Evolutionary conservation across 2,113 vertebrate species (phyloP).

Genomic region (Dicerorhinus sumatrensis): DNA sequence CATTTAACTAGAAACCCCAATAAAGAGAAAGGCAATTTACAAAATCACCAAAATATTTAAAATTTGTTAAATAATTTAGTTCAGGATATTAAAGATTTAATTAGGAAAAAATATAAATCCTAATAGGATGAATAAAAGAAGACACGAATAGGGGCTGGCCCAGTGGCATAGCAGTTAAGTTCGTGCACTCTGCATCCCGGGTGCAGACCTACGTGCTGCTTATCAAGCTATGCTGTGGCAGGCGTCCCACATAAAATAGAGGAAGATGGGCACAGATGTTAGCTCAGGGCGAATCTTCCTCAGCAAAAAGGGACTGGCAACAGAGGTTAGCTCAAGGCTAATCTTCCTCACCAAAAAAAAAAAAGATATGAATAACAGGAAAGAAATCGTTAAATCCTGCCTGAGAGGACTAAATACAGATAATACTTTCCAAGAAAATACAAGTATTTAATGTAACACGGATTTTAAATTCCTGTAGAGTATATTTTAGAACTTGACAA

Average conservation of each 20-base stretch:
- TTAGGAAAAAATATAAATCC: neutral
- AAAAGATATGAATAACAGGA: neutral
- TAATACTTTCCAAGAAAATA: constrained; percentile 7
- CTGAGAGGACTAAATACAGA: neutral
- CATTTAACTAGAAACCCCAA: neutral
- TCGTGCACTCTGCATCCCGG: no score
- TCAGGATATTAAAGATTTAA: constrained; percentile 34
- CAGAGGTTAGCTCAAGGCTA: no score
- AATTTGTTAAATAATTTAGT: neutral
- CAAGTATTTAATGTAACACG: neutral
- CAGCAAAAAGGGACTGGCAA: no score
- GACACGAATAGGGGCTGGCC: neutral
- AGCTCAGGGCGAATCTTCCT: no score
- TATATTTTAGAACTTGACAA: constrained; percentile 14
- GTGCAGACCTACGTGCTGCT: no score
- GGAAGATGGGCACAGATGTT: no score
- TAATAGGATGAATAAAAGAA: constrained; percentile 13
- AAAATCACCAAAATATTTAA: constrained; percentile 10
- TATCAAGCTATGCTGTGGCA: no score
- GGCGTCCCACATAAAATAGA: no score
- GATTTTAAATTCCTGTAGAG: neutral
- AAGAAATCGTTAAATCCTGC: neutral
- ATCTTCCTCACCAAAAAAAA: no score
- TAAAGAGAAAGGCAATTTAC: neutral
- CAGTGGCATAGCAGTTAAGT: no score